Evolutionary conservation across 2,888 invertebrate species (phyloP).

Genomic region (Schizotus pectinicornis): DNA sequence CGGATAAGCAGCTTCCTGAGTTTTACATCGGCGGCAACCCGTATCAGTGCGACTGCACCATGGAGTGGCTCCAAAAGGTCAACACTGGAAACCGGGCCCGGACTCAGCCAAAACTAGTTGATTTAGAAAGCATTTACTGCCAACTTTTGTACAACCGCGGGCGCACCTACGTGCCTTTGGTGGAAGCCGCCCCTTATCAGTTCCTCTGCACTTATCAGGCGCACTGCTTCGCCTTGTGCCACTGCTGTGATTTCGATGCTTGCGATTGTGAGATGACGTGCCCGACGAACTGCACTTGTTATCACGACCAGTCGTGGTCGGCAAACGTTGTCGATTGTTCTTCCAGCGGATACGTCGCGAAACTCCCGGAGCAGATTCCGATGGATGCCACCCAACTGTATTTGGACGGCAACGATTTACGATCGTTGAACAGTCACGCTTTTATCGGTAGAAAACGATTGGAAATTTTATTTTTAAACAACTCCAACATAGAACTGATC

Average conservation of each 20-base stretch:
- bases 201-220: slow-evolving; percentile 85
- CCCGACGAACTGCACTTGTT: slow-evolving; percentile 86
- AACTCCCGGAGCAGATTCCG: slow-evolving; percentile 81
- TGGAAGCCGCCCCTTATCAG: slow-evolving; percentile 80
- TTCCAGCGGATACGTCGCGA: slow-evolving; percentile 69
- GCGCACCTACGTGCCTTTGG: slow-evolving; percentile 73
- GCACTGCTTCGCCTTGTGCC: slow-evolving; percentile 86
- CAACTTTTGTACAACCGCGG: slow-evolving; percentile 80
- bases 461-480: slow-evolving; percentile 77
- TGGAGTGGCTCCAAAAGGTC: slow-evolving; percentile 89
- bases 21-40: slow-evolving; percentile 87
- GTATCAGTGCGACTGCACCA: slow-evolving; percentile 86
- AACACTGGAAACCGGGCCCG: slow-evolving; percentile 76
- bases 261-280: slow-evolving; percentile 94
- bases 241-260: slow-evolving; percentile 90
- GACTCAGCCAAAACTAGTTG: slow-evolving; percentile 82
- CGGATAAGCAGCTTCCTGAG: slow-evolving; percentile 75
- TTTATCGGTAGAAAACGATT: slow-evolving; percentile 85
- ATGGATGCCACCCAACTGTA: slow-evolving; percentile 91
- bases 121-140: slow-evolving; percentile 83
- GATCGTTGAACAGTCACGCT: slow-evolving; percentile 77
- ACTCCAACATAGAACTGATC: slow-evolving; percentile 77
- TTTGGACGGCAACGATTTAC: slow-evolving; percentile 83
- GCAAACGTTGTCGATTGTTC: slow-evolving; percentile 87
- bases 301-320: slow-evolving; percentile 86